A percentile compares a stretch with the other conserved stretches of the same genome.
phyloP scores from a whole-genome alignment of 35 echinoderm and acorn worm species.

The Ptychodera flava region DNA sequence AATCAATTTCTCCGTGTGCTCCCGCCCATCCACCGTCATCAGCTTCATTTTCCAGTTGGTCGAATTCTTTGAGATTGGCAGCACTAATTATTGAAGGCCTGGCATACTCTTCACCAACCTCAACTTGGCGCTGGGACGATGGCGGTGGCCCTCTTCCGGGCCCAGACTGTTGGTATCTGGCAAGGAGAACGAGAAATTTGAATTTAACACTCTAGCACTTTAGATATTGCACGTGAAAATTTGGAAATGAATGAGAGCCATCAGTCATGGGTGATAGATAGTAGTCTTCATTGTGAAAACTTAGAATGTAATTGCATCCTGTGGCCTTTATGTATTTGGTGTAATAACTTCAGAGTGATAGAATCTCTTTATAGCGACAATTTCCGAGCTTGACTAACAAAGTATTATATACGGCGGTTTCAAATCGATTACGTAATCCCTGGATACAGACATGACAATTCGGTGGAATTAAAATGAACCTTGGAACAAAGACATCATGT shows the following conservation, averaged over 20 bases:
- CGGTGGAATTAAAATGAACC: no score
- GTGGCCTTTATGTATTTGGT: no score
- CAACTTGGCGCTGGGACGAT: slow-evolving; percentile 8
- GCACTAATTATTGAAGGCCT: slow-evolving; percentile 50
- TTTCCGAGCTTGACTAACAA: no score
- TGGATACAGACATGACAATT: no score
- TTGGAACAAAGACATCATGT: no score
- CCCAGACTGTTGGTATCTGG: slow-evolving; percentile 45
- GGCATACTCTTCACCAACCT: not conserved
- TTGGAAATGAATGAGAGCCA: not conserved
- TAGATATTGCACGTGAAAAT: no score
- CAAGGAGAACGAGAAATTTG: no score
- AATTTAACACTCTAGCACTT: no score
- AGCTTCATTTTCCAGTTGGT: slow-evolving; percentile 39
- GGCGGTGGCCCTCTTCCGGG: slow-evolving; percentile 64
- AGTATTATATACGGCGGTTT: no score
- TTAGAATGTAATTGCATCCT: not conserved
- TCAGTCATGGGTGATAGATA: not conserved
- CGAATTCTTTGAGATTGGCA: slow-evolving; percentile 64
- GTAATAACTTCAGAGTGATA: no score
- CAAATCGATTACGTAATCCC: no score
- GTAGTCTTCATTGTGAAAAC: not conserved
- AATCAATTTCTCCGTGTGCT: slow-evolving; percentile 83
- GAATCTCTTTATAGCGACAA: no score
- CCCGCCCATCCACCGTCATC: slow-evolving; percentile 75